Percentiles rank a stretch among this genome's conserved stretches.
phyloP scores from a whole-genome alignment of 2,888 invertebrate genomes.

The Chamaedrilus cognettii region DNA sequence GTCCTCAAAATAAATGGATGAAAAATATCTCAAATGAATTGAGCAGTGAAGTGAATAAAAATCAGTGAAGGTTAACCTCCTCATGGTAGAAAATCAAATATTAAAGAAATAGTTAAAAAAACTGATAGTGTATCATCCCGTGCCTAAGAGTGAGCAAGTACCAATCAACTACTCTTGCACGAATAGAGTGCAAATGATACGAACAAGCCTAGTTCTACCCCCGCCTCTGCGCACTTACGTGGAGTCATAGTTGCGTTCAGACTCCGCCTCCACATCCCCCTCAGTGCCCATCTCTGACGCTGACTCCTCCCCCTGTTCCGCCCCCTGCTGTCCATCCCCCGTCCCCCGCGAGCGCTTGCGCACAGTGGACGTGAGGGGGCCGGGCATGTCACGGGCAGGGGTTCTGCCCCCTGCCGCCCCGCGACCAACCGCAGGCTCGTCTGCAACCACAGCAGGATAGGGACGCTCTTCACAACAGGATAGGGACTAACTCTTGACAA shows the following conservation, averaged over 20 bases:
- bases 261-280: slow-evolving; percentile 29
- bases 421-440: not conserved
- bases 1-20: too few species aligned
- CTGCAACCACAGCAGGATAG: not conserved
- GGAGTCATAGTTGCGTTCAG: slow-evolving; percentile 34
- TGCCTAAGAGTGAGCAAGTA: not conserved
- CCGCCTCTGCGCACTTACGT: too few species aligned
- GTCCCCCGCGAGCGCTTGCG: slow-evolving; percentile 22
- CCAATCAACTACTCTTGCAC: too few species aligned
- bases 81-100: not conserved
- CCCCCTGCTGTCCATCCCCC: slow-evolving; percentile 9
- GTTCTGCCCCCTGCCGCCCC: slow-evolving; percentile 19
- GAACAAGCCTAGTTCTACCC: too few species aligned
- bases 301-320: slow-evolving; percentile 19
- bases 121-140: not conserved
- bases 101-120: not conserved
- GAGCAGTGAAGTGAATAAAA: too few species aligned
- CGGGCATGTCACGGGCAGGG: slow-evolving; percentile 23
- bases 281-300: slow-evolving; percentile 32
- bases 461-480: not conserved
- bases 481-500: slow-evolving; percentile 5
- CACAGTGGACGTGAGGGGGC: slow-evolving; percentile 34
- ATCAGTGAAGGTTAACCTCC: too few species aligned
- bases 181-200: too few species aligned
- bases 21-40: too few species aligned